Percentiles rank a stretch among this genome's conserved stretches.
phyloP scores from a whole-genome alignment of 2,113 vertebrate genomes.

The Cyanoderma ruficeps region DNA sequence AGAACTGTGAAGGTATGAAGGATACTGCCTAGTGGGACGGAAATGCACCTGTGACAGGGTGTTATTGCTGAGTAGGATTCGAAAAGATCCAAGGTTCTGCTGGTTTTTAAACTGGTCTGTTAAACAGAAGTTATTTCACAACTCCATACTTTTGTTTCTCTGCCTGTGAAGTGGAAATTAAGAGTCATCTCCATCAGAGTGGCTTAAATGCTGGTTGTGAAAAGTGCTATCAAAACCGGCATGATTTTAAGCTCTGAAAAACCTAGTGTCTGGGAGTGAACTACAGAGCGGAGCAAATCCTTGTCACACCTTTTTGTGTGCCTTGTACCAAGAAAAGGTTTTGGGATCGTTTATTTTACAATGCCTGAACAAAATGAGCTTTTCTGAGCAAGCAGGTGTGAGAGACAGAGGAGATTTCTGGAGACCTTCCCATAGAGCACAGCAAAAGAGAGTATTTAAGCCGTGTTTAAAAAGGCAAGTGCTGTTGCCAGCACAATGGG shows the following conservation, averaged over 20 bases:
- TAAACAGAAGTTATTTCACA: background rate
- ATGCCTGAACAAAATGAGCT: background rate
- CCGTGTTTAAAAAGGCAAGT: background rate
- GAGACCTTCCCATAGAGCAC: background rate
- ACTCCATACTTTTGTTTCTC: background rate
- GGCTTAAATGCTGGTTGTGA: background rate
- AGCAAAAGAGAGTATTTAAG: background rate
- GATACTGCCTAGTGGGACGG: background rate
- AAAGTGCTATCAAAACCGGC: background rate
- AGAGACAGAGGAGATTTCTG: background rate
- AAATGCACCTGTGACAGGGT: background rate
- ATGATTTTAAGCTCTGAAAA: background rate
- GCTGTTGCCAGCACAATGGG: background rate
- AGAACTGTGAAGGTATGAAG: slow-evolving; percentile 86
- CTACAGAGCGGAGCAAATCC: background rate
- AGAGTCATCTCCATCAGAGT: background rate
- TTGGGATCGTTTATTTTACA: background rate
- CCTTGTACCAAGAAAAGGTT: background rate
- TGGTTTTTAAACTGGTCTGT: background rate
- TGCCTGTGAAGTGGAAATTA: background rate
- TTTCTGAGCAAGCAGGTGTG: background rate
- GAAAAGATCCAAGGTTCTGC: background rate
- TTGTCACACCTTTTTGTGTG: background rate
- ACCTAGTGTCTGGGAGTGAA: background rate
- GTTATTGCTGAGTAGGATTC: background rate